Percentiles rank a stretch among this genome's conserved stretches.
Evolutionary conservation across 2,888 invertebrate species (phyloP).

Genomic region (Phaedon cochleariae): DNA sequence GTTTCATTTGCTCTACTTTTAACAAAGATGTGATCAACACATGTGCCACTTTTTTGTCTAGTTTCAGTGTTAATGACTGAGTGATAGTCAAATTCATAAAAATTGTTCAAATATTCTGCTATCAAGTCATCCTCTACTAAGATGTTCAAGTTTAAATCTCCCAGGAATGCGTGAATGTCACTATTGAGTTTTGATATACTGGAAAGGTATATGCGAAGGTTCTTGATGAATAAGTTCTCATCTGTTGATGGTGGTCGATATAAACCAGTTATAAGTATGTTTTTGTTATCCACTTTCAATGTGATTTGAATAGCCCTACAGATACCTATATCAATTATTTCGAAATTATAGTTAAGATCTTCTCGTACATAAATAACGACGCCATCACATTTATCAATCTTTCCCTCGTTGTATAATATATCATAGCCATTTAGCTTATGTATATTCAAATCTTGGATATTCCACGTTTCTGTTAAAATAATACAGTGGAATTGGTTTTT

Average conservation of each 20-base stretch:
- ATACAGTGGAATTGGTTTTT: background rate
- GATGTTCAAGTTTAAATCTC: constrained; percentile 10
- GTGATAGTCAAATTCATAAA: constrained; percentile 7
- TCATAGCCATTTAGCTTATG: background rate
- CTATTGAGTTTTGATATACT: constrained; percentile 3
- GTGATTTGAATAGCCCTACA: background rate
- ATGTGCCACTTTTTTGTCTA: constrained; percentile 13
- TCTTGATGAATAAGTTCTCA: background rate
- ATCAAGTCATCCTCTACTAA: constrained; percentile 1
- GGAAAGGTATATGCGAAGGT: background rate
- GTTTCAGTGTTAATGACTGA: constrained; percentile 8
- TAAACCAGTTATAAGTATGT: background rate
- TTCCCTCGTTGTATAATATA: background rate
- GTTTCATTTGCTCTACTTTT: constrained; percentile 6
- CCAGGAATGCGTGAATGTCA: background rate
- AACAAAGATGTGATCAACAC: constrained; percentile 12
- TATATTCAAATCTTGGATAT: background rate
- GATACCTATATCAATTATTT: background rate
- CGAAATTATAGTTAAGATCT: background rate
- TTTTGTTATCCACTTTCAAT: constrained; percentile 4
- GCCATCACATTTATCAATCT: background rate
- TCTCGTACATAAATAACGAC: background rate
- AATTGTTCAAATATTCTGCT: constrained; percentile 4
- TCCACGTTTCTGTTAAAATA: background rate
- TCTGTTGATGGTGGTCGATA: constrained; percentile 6